phyloP scores from a whole-genome alignment of 2,113 vertebrate genomes.

The Trematomus loennbergii region DNA sequence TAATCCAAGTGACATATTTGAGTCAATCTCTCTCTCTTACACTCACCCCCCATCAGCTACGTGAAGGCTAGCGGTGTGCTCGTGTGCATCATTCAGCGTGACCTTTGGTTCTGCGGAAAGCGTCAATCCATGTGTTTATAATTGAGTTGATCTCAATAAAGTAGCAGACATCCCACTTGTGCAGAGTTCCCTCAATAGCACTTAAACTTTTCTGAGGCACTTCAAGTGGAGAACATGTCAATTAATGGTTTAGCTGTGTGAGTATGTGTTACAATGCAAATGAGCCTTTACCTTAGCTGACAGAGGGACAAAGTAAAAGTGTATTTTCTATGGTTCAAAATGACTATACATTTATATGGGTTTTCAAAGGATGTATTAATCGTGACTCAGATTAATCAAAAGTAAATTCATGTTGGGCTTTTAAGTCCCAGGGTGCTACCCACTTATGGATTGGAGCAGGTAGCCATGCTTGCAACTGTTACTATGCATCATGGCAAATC shows the following conservation, averaged over 20 bases:
- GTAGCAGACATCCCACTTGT: slow-evolving; percentile 18
- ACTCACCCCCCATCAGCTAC: neutral
- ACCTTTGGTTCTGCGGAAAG: slow-evolving; percentile 41
- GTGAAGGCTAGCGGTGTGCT: slow-evolving; percentile 4
- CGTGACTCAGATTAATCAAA: neutral
- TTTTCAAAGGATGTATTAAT: neutral
- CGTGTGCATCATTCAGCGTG: slow-evolving; percentile 31
- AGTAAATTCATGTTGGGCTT: neutral
- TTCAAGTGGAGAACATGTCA: slow-evolving; percentile 5
- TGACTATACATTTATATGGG: neutral
- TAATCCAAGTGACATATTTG: slow-evolving; percentile 14
- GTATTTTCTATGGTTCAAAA: neutral
- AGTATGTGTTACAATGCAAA: slow-evolving; percentile 2
- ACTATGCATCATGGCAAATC: neutral
- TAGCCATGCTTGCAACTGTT: neutral
- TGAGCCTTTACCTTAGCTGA: slow-evolving; percentile 5
- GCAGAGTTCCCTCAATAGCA: slow-evolving; percentile 2
- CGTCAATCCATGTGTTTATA: slow-evolving; percentile 32
- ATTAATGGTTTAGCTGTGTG: neutral
- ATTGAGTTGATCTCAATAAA: slow-evolving; percentile 60
- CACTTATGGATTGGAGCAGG: neutral
- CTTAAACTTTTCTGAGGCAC: slow-evolving; percentile 8
- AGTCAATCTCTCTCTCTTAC: neutral
- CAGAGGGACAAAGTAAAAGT: neutral
- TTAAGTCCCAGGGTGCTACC: neutral